Evolutionary conservation across 2,888 invertebrate genomes (phyloP), one percentile per base, ranked within the genome.

Genomic region (Masnerella sp.): DNA sequence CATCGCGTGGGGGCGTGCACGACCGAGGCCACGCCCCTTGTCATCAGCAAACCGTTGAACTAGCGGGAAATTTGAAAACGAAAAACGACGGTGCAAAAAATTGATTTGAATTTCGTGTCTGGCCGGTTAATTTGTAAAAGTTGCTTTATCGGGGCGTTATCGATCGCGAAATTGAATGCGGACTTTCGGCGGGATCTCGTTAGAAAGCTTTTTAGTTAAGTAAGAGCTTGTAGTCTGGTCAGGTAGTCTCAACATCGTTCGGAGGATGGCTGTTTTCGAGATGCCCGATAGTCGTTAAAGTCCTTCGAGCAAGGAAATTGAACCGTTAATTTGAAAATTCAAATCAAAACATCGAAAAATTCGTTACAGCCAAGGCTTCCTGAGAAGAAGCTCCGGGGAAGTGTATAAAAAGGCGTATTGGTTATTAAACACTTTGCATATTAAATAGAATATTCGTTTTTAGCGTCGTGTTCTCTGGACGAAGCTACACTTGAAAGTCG

Each of bases 121-220:
- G 12, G 5, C 5, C n/a, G 43, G 5, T 30, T 54, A 65, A 56
- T 65, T 65, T 32, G 30, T 20, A 43, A 32, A 38, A 38, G 9
- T n/a, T 20, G 42, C 20, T 49, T 32, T 15, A 56, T 56, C 20
- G 52, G 17, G 38, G 52, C 17, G 52, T 9, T 28, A 54, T 54
- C 54, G 54, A 54, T 54, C 43, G 52, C 36, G 25, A 17, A 18
- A 59, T 42, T 51, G 36, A 51, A 51, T 43, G 36, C 36, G 28
- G 43, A 51, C 52, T 59, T 68, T 59, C 40, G 62, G 56, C 18
- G 58, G 58, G 61, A 43, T 62, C 71, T 78, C 78, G 77, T 78
- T 80, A 74, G 79, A 82, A 81, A 76, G 79, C 81, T 80, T 80
- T 82, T 79, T 78, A 76, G 74, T 78, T 79, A 77, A 81, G 77